Base-by-base conservation (phyloP, 2,888 invertebrate genomes). In the Cryptocheilus praepositus region DNA sequence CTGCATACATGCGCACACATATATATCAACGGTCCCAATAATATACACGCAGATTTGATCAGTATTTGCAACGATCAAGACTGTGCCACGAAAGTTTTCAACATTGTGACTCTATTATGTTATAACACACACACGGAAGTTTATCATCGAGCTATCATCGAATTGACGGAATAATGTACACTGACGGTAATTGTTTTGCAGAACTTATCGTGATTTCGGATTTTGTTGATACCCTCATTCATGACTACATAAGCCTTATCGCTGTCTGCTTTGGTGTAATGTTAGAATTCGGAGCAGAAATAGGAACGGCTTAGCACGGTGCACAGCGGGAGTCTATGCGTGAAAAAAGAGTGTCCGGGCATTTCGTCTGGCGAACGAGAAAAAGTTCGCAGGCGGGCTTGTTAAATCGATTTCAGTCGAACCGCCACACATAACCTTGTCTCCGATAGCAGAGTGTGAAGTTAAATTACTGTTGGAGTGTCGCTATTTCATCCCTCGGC, bases 131-230 rank as follows among this genome's bases (percentile, higher is more conserved):
- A 52, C 45, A 61, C n/a, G 61, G 58, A 22, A 19, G 57, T 61
- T 61, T 11, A 43, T 46, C 46, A 54, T 7, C 18, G 66, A 67
- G 58, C 51, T 59, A 64, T 66, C 56, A 18, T 58, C 11, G 53
- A 66, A 64, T 61, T 59, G 67, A 57, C 58, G 67, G 65, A 76
- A 80, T 79, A 65, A 81, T 82, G 81, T 83, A 81, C 76, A 82
- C 83, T 70, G 80, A 84, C 83, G 83, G 81, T 84, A 84, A 83
- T 74, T 71, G 4, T 53, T 44, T 46, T 15, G 25, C 45, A 15
- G 52, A 58, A 11, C 13, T 19, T 46, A 21, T 21, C 36, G 36
- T 43, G 28, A 52, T 18, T 49, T 49, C 49, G 18, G 16, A 16
- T 49, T 49, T 16, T 49, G 49, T 49, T 49, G 16, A 49, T 49